A percentile compares a stretch with the other conserved stretches of the same genome.
Conservation (phyloP, 2,797 vertebrate genomes). For the Peromyscus aztecus region DNA sequence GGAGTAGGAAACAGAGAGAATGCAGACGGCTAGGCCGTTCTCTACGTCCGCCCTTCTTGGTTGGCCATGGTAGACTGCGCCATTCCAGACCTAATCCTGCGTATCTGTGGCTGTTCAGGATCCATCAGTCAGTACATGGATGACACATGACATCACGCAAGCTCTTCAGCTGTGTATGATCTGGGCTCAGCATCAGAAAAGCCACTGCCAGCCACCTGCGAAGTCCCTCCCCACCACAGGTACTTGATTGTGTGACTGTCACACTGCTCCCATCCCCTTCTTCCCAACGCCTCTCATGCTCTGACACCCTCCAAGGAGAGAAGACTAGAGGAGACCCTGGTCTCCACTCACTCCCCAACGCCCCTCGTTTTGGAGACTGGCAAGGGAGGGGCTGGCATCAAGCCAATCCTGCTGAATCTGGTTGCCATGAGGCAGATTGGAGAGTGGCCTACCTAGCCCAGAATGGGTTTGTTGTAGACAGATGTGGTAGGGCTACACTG, state of each 20-base stretch:
- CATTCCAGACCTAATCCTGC: background rate
- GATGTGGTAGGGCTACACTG: background rate
- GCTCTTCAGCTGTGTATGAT: background rate
- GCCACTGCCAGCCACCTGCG: background rate
- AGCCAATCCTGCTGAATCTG: background rate
- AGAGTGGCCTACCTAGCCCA: background rate
- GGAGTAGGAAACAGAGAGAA: background rate
- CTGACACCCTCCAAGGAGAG: background rate
- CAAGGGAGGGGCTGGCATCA: background rate
- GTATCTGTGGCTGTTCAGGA: background rate
- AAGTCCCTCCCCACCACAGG: background rate
- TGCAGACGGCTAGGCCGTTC: background rate
- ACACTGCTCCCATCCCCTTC: background rate
- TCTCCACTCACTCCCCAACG: background rate
- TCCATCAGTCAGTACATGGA: background rate
- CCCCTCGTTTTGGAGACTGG: background rate
- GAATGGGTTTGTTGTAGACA: background rate
- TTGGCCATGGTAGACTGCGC: background rate
- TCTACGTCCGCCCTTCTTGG: background rate
- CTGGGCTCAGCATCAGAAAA: background rate
- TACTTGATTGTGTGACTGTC: background rate
- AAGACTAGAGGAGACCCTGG: background rate
- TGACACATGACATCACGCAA: accelerated
- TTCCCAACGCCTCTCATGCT: background rate
- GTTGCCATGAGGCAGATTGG: too few relatives aligned